Conservation (phyloP, 2,888 invertebrate genomes). For the Helicoverpa assulta region DNA sequence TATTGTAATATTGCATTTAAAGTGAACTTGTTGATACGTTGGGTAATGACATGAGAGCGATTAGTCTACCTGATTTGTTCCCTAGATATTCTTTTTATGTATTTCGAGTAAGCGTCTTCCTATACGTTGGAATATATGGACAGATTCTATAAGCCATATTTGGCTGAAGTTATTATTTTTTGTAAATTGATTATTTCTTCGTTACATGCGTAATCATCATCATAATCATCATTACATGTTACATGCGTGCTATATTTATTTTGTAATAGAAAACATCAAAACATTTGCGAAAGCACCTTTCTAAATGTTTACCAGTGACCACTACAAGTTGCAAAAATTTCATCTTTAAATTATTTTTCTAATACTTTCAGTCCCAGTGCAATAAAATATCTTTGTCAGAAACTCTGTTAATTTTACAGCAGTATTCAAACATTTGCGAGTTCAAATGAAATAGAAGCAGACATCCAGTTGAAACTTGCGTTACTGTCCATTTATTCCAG, state of each 20-base stretch:
- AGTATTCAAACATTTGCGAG: conserved; percentile 33
- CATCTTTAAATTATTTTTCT: conserved; percentile 1
- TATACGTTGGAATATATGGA: conserved; percentile 63
- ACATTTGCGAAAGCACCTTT: neutral
- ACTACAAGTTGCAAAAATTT: neutral
- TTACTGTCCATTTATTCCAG: conserved; percentile 60
- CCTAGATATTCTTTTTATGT: conserved; percentile 81
- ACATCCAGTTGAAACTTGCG: conserved; percentile 33
- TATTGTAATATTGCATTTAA: conserved; percentile 80
- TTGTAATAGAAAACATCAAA: too few species aligned
- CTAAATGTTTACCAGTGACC: too few species aligned
- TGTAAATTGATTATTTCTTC: too few species aligned
- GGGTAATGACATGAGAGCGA: conserved; percentile 74
- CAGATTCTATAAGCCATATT: conserved; percentile 55
- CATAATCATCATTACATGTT: too few species aligned
- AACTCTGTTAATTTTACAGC: conserved; percentile 3
- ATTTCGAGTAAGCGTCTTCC: conserved; percentile 86
- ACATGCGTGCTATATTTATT: too few species aligned
- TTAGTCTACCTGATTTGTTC: conserved; percentile 78
- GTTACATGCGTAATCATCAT: too few species aligned
- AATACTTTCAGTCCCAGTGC: conserved; percentile 25
- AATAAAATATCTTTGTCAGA: conserved; percentile 28
- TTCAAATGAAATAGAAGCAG: conserved; percentile 36
- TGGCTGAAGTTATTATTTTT: conserved; percentile 31
- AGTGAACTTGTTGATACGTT: conserved; percentile 82